phyloP scores from a whole-genome alignment of 2,888 invertebrate genomes.

The Palloptera scutellata region DNA sequence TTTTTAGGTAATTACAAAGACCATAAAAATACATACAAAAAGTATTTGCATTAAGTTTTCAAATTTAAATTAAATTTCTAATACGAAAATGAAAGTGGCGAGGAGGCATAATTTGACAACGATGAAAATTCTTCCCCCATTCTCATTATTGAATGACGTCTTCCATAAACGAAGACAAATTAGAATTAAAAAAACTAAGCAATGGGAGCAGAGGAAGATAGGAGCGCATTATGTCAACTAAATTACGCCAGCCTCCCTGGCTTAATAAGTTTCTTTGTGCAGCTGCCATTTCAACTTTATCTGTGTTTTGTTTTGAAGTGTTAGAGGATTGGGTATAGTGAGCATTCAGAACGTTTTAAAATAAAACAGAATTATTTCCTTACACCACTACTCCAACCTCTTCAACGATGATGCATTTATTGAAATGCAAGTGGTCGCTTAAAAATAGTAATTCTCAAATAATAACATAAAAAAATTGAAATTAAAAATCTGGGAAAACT shows the following conservation, averaged over 20 bases:
- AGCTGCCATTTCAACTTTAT: too few relatives aligned
- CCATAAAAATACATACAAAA: too few relatives aligned
- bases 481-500: too few relatives aligned
- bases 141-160: not conserved
- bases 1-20: too few relatives aligned
- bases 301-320: too few relatives aligned
- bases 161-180: conserved; percentile 1
- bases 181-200: not conserved
- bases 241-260: not conserved
- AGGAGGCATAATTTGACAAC: not conserved
- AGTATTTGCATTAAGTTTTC: too few relatives aligned
- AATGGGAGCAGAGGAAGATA: too few relatives aligned
- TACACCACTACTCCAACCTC: not conserved
- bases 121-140: too few relatives aligned
- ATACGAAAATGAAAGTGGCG: not conserved
- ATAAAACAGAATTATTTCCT: conserved; percentile 7
- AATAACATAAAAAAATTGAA: conserved; percentile 4
- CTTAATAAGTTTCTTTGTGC: too few relatives aligned
- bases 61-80: not conserved
- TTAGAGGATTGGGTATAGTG: not conserved
- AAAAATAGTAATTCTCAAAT: conserved; percentile 29
- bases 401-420: not conserved
- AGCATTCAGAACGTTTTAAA: conserved; percentile 2
- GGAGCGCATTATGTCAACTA: not conserved
- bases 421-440: conserved; percentile 9